phyloP scores from a whole-genome alignment of 2,113 vertebrate genomes.

The Sitta europaea region DNA sequence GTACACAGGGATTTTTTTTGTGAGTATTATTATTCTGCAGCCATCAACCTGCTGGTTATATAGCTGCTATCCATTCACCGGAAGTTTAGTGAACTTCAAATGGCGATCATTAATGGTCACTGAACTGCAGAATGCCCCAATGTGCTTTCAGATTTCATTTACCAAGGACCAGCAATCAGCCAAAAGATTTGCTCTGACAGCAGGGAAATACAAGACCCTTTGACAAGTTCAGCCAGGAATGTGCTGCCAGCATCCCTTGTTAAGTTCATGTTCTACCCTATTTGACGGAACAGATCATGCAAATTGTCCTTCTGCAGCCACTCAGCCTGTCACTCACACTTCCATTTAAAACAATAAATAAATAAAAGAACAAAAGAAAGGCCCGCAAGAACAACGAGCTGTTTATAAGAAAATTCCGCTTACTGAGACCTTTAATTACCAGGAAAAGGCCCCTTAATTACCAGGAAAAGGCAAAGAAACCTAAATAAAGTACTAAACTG shows the following conservation, averaged over 20 bases:
- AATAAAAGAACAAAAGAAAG: conserved; percentile 45
- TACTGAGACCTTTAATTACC: neutral
- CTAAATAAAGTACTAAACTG: conserved; percentile 10
- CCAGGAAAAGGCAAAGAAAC: neutral
- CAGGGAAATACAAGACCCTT: conserved; percentile 54
- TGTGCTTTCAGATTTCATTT: conserved; percentile 78
- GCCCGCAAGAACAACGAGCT: neutral
- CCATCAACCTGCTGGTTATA: conserved; percentile 60
- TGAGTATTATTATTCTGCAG: conserved; percentile 29
- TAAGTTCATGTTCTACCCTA: conserved; percentile 51
- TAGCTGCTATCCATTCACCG: conserved; percentile 67
- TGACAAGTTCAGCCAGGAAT: conserved; percentile 52
- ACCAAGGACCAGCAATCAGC: conserved; percentile 68
- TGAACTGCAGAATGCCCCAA: conserved; percentile 73
- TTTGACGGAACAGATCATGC: conserved; percentile 58
- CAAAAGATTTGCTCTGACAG: conserved; percentile 77
- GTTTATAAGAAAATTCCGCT: conserved; percentile 2
- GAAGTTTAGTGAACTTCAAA: conserved; percentile 82
- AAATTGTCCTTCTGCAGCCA: conserved; percentile 42
- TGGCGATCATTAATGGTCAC: conserved; percentile 78
- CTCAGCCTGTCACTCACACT: conserved; percentile 17
- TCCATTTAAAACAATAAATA: conserved; percentile 47
- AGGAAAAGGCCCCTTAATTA: conserved; percentile 10
- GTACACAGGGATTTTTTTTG: neutral
- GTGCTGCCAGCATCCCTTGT: conserved; percentile 52